Evolutionary conservation across 2,113 vertebrate species (phyloP).

Genomic region (Macheiramphus alcinus): DNA sequence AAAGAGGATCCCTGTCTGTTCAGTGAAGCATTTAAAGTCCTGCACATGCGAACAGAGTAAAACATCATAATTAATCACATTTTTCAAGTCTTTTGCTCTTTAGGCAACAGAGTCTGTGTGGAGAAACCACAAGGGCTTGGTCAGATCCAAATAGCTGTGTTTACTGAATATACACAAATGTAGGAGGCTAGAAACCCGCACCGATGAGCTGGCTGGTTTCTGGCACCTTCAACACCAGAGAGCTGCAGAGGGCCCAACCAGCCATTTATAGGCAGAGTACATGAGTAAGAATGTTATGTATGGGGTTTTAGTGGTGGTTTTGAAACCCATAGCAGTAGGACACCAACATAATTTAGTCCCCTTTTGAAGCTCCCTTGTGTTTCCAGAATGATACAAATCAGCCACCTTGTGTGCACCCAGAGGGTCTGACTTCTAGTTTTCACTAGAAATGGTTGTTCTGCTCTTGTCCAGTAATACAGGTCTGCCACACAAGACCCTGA

Average conservation of each 20-base stretch:
- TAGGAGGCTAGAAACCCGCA: slow-evolving; percentile 20
- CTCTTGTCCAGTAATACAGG: rapidly evolving
- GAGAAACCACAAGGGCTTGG: slow-evolving; percentile 11
- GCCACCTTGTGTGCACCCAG: background rate
- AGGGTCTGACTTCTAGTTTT: background rate
- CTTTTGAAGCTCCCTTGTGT: background rate
- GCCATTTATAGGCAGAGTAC: background rate
- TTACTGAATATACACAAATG: background rate
- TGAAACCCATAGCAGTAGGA: background rate
- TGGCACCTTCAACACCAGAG: background rate
- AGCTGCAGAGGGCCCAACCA: background rate
- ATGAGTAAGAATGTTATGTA: background rate
- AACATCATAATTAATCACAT: slow-evolving; percentile 6
- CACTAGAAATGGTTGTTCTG: background rate
- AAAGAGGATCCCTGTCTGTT: background rate
- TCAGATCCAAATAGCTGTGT: slow-evolving; percentile 19
- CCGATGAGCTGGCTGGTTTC: background rate
- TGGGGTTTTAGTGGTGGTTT: background rate
- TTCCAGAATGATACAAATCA: background rate
- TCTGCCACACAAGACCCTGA: background rate
- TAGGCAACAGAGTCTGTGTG: slow-evolving; percentile 15
- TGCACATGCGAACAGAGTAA: background rate
- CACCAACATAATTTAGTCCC: background rate
- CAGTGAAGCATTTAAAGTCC: background rate
- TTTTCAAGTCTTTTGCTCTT: slow-evolving; percentile 33